Evolutionary conservation across 2,888 invertebrate species (phyloP), one percentile per base, ranked within the genome.

Genomic region (Ctenicera cuprea): DNA sequence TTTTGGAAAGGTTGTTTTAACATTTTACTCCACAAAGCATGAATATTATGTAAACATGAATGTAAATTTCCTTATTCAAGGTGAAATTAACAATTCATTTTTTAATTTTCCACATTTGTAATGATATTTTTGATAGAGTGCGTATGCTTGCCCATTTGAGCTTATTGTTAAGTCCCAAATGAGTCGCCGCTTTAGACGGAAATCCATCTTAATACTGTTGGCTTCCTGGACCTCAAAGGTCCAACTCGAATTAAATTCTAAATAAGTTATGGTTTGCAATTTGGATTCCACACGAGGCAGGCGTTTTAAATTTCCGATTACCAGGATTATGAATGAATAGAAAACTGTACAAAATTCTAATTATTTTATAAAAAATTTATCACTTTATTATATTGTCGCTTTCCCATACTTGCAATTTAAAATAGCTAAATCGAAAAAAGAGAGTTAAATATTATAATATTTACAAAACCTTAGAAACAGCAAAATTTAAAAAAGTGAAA

Each of bases 201-300:
- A 45, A 45, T 45, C 45, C 45, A 18, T 45, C 45, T 45, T 45
- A 45, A 45, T 45, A 45, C 45, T 45, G 45, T 18, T 45, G 45
- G 45, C 45, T 45, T 45, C 16, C 45, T 16, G 18, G 45, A 18
- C 45, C 45, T 45, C 45, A 16, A 45, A 45, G 45, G 45, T 45
- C 45, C 45, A 45, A 45, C 45, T 18, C 45, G 45, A 45, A 45
- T 45, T 45, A 45, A 45, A 18, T 45, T 45, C 7, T 45, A 45
- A 45, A 45, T 45, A 45, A 45, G 1, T 45, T 45, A 45, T 45
- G 11, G 18, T 45, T 45, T 18, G 45, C 18, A 45, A 45, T 45
- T 45, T 45, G 45, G 18, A 45, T 16, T 16, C 4, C 45, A 5
- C 16, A 16, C 1, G 8, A 45, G 18, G 8, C 5, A 18, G 16